Percentiles rank a stretch among this genome's conserved stretches.
Conservation (phyloP, 2,888 invertebrate genomes). For the Drosophila melanosoma region DNA sequence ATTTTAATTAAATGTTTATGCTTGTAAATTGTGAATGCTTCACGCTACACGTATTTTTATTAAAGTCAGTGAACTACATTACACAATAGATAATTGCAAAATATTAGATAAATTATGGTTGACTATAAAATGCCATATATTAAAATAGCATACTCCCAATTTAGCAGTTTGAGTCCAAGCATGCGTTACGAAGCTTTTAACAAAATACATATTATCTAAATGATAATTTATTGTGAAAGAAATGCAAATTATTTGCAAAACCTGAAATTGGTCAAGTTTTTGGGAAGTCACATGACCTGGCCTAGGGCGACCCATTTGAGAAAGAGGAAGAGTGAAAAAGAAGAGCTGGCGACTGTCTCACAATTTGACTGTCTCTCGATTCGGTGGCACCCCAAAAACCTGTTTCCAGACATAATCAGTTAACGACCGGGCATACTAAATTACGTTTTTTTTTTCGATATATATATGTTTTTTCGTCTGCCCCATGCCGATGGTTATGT, state of each 20-base stretch:
- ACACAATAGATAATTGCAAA: neutral
- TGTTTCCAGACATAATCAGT: conserved; percentile 44
- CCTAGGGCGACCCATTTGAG: conserved; percentile 22
- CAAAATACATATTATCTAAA: conserved; percentile 14
- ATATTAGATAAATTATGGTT: neutral
- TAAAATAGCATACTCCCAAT: neutral
- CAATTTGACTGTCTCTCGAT: neutral
- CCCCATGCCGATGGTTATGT: conserved; percentile 62
- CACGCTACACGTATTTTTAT: neutral
- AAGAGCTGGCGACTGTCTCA: conserved; percentile 9
- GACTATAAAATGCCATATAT: neutral
- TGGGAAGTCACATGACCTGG: conserved; percentile 49
- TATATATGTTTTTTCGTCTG: conserved; percentile 26
- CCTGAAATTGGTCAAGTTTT: conserved; percentile 23
- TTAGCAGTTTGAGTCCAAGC: neutral
- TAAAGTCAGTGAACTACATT: neutral
- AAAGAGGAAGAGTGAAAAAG: conserved; percentile 11
- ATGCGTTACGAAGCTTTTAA: conserved; percentile 10
- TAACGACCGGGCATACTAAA: conserved; percentile 58
- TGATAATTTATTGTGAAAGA: conserved; percentile 14
- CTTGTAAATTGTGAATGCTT: neutral
- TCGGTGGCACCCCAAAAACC: conserved; percentile 45
- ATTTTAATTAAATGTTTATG: neutral
- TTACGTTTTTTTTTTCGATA: conserved; percentile 12
- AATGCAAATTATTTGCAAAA: conserved; percentile 43